Percentiles rank a stretch among this genome's conserved stretches.
phyloP scores from a whole-genome alignment of 2,797 vertebrate genomes.

The Choloepus didactylus region DNA sequence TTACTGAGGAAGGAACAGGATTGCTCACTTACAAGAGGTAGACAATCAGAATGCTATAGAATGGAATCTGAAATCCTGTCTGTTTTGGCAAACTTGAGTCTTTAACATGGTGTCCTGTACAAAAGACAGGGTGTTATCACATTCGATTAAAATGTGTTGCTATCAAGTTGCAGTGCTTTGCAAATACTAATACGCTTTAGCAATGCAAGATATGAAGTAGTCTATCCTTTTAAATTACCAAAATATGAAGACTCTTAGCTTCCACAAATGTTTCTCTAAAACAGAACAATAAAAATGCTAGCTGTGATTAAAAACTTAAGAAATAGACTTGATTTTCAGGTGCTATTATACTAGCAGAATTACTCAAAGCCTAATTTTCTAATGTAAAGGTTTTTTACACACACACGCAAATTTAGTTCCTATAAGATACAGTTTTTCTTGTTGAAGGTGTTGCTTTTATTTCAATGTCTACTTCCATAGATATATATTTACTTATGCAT shows the following conservation, averaged over 20 bases:
- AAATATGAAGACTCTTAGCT: not conserved
- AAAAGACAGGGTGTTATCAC: not conserved
- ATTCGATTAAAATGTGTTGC: not conserved
- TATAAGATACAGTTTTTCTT: not conserved
- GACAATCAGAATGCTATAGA: not conserved
- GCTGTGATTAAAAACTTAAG: constrained; percentile 34
- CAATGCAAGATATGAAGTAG: not conserved
- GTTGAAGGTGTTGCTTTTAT: not conserved
- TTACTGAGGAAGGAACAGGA: not conserved
- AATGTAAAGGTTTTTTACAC: not conserved
- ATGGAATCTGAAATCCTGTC: not conserved
- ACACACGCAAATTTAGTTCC: constrained; percentile 23
- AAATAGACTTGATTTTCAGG: constrained; percentile 43
- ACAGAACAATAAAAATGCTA: constrained; percentile 7
- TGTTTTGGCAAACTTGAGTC: not conserved
- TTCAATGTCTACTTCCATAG: not conserved
- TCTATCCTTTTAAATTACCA: not conserved
- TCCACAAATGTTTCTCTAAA: constrained; percentile 19
- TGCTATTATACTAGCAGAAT: not conserved
- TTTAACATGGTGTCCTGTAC: not conserved
- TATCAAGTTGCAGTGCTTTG: not conserved
- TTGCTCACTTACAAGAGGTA: not conserved
- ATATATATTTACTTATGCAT: not conserved
- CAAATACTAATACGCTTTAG: not conserved
- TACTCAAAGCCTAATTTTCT: constrained; percentile 26